phyloP scores from a whole-genome alignment of 2,888 invertebrate genomes.

The Allygus modestus region DNA sequence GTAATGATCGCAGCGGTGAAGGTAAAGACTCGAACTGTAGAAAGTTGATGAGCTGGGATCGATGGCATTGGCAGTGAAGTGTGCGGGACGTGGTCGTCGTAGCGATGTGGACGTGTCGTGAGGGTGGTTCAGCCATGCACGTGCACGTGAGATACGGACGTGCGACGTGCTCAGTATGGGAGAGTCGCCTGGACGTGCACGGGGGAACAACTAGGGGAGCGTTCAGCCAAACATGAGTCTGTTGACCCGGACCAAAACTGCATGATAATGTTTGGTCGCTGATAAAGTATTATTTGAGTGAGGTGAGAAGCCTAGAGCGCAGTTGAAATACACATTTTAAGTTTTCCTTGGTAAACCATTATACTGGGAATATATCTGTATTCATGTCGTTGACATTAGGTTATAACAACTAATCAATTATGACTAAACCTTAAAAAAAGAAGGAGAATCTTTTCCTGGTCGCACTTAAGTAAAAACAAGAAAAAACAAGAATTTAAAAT shows the following conservation, averaged over 20 bases:
- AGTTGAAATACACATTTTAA: no score
- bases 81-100: background rate
- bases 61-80: slow-evolving; percentile 53
- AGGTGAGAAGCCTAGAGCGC: no score
- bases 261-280: background rate
- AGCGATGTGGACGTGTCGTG: background rate
- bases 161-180: background rate
- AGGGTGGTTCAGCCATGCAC: background rate
- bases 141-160: background rate
- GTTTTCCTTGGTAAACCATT: no score
- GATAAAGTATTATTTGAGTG: no score
- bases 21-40: background rate
- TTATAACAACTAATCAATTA: no score
- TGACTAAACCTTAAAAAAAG: no score
- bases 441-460: no score
- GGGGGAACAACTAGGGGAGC: background rate
- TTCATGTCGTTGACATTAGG: no score
- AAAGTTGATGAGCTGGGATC: slow-evolving; percentile 8
- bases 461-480: no score
- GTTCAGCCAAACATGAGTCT: background rate
- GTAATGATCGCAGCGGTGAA: background rate
- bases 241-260: background rate
- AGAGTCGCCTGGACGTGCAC: background rate
- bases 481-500: no score
- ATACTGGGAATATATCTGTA: no score